Evolutionary conservation across 2,888 invertebrate genomes (phyloP), one percentile per base, ranked within the genome.

Genomic region (Lamproptera curius): DNA sequence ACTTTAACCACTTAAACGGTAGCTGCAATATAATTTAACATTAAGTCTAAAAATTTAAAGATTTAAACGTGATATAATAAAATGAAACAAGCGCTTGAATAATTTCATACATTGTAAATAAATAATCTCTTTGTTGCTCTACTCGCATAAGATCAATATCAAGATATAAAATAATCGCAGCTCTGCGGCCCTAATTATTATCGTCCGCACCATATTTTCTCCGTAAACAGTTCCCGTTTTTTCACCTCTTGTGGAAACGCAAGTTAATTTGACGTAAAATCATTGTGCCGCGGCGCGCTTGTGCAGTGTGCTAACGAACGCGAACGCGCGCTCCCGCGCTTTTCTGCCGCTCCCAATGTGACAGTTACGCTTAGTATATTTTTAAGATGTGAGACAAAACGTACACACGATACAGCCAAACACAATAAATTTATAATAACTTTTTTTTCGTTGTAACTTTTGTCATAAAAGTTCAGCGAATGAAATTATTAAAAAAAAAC

Each of bases 231-330:
- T 74, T 77, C 73, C 31, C 68, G 78, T 80, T 81, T 83, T 82
- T 80, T 79, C 73, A 75, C 69, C 72, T 75, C 76, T 64, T 57
- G 74, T 79, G 76, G 80, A 82, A 84, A 85, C 76, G 76, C 69
- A 65, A 75, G 73, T 65, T 76, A 77, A 80, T 79, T 82, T 72
- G 66, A 74, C 75, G 82, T 68, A 63, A 73, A 75, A 63, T 68
- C 68, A 76, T 76, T 72, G 79, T 70, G 68, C 66, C 56, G 60
- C 52, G 44, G 50, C 56, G 65, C 67, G 68, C 62, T 58, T 56
- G 6, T 20, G 69, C 83, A 79, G 80, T 79, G 63, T 65, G 60
- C 56, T 58, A 54, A 53, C 62, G 64, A 68, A 61, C 73, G 61
- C 70, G 68, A 61, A 59, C 31, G 65, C 74, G 78, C 62, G 75